Percentiles rank a stretch among this genome's conserved stretches.
Evolutionary conservation across 2,797 vertebrate genomes (phyloP).

Genomic region (Anguilla marmorata): DNA sequence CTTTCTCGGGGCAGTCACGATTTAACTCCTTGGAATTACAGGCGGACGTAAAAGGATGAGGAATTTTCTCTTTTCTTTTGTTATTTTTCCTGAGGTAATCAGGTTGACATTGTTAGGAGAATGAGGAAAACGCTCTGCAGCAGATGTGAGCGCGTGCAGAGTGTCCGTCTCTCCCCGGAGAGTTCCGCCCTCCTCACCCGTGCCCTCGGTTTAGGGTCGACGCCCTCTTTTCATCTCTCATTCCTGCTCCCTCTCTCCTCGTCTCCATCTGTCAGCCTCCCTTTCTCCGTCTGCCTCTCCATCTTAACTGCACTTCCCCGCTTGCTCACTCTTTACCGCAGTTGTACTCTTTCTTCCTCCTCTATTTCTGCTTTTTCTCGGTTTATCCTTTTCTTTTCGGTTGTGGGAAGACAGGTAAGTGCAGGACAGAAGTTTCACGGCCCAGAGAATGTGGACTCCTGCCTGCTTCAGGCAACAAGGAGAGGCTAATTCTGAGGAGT

Average conservation of each 20-base stretch:
- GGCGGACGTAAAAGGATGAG: slow-evolving; percentile 76
- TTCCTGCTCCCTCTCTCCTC: slow-evolving; percentile 28
- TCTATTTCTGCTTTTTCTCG: slow-evolving; percentile 67
- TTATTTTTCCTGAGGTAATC: slow-evolving; percentile 74
- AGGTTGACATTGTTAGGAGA: slow-evolving; percentile 76
- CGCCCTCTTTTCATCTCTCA: slow-evolving; percentile 19
- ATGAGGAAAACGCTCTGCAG: slow-evolving; percentile 60
- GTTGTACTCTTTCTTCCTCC: slow-evolving; percentile 43
- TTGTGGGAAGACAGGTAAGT: slow-evolving; percentile 79
- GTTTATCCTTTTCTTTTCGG: slow-evolving; percentile 49
- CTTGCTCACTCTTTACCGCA: background rate
- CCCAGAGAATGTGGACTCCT: slow-evolving; percentile 84
- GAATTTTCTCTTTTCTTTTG: slow-evolving; percentile 67
- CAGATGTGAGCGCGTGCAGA: slow-evolving; percentile 72
- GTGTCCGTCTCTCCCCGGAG: slow-evolving; percentile 61
- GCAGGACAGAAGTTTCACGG: slow-evolving; percentile 79
- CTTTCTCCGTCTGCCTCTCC: slow-evolving; percentile 28
- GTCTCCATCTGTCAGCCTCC: slow-evolving; percentile 46
- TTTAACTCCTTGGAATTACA: slow-evolving; percentile 55
- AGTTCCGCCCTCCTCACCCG: slow-evolving; percentile 15
- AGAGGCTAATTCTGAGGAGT: slow-evolving; percentile 87
- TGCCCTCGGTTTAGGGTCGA: background rate
- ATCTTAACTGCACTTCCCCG: slow-evolving; percentile 8
- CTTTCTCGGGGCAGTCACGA: slow-evolving; percentile 64
- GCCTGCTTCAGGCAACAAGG: slow-evolving; percentile 77